Percentiles rank a stretch among this genome's conserved stretches.
Conservation (phyloP, 2,888 invertebrate genomes). For the Drosophila paracracens region DNA sequence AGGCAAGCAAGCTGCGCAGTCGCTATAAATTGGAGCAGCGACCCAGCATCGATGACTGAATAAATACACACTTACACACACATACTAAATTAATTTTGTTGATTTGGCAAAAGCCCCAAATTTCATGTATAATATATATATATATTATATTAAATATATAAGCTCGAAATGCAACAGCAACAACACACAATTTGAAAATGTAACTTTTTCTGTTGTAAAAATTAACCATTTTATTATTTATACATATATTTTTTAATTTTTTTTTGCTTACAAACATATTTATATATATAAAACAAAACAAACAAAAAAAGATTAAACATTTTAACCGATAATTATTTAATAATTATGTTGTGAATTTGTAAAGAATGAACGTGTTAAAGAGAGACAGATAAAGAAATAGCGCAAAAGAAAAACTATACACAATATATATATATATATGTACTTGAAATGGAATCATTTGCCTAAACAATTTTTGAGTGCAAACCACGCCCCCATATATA, state of each 20-base stretch:
- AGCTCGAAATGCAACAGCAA: slow-evolving; percentile 9
- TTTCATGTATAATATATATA: slow-evolving; percentile 22
- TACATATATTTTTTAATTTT: slow-evolving; percentile 20
- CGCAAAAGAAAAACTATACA: slow-evolving; percentile 50
- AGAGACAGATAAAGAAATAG: slow-evolving; percentile 42
- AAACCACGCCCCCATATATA: background rate
- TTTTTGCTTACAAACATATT: slow-evolving; percentile 32
- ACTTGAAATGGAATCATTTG: slow-evolving; percentile 5
- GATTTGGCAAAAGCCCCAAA: slow-evolving; percentile 39
- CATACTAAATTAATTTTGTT: slow-evolving; percentile 40
- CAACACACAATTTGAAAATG: slow-evolving; percentile 19
- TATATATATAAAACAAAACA: slow-evolving; percentile 24
- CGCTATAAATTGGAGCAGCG: slow-evolving; percentile 60
- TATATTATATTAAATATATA: slow-evolving; percentile 39
- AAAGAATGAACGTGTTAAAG: slow-evolving; percentile 49
- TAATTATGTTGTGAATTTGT: slow-evolving; percentile 72
- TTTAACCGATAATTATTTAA: slow-evolving; percentile 64
- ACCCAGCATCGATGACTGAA: slow-evolving; percentile 43
- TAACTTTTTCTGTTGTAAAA: slow-evolving; percentile 23
- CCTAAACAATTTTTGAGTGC: slow-evolving; percentile 9
- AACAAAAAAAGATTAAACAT: background rate
- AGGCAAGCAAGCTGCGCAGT: slow-evolving; percentile 31
- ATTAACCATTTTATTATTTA: background rate
- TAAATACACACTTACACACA: slow-evolving; percentile 9
- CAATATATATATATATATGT: slow-evolving; percentile 13